Conservation (phyloP, 2,797 vertebrate species). For the Acipenser ruthenus region DNA sequence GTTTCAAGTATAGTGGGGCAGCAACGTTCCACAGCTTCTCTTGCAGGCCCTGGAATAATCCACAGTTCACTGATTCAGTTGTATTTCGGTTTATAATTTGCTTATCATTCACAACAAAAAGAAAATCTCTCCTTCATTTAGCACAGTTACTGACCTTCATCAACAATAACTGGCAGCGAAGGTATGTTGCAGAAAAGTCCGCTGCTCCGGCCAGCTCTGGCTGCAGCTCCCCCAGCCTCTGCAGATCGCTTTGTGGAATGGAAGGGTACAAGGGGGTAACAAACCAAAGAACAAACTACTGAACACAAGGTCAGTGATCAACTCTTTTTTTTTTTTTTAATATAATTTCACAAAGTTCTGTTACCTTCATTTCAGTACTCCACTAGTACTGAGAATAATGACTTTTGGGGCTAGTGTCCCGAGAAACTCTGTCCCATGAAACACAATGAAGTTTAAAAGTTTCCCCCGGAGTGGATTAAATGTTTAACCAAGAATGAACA, state of each 20-base stretch:
- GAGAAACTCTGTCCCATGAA: too few species aligned
- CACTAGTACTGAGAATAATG: too few species aligned
- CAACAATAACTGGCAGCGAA: conserved; percentile 87
- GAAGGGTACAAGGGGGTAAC: neutral
- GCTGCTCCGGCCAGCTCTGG: conserved; percentile 85
- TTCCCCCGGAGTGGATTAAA: too few species aligned
- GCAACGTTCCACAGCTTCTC: conserved; percentile 93
- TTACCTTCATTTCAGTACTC: neutral
- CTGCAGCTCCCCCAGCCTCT: conserved; percentile 86
- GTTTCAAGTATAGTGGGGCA: conserved; percentile 85
- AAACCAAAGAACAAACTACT: neutral
- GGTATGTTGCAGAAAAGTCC: conserved; percentile 89
- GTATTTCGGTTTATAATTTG: neutral
- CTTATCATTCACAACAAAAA: neutral
- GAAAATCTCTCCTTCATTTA: neutral
- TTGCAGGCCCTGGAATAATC: conserved; percentile 75
- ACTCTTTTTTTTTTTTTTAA: neutral
- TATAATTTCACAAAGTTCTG: neutral
- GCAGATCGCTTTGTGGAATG: conserved; percentile 68
- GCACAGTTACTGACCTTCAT: conserved; percentile 65
- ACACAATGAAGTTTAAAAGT: too few species aligned
- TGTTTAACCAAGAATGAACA: too few species aligned
- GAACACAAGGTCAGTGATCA: too few species aligned
- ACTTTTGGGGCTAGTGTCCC: too few species aligned
- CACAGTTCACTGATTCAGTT: neutral